phyloP scores from a whole-genome alignment of 2,888 invertebrate species.

The Idaea dimidiata region DNA sequence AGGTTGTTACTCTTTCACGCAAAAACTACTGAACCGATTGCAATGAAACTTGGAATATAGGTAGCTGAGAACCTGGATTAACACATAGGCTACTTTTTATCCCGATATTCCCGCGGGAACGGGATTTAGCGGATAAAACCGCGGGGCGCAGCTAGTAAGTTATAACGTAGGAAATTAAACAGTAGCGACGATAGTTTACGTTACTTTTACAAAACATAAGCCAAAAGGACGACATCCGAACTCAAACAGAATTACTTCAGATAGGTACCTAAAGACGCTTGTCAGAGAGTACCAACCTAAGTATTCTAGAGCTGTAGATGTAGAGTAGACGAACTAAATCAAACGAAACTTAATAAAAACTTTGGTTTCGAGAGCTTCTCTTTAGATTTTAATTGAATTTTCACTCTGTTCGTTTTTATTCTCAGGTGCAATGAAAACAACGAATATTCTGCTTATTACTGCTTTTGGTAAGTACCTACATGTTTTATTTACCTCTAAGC shows the following conservation, averaged over 20 bases:
- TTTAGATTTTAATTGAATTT: slow-evolving; percentile 1
- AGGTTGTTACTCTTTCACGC: too few relatives aligned
- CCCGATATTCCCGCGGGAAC: too few relatives aligned
- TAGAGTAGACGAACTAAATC: neutral
- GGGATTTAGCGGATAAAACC: too few relatives aligned
- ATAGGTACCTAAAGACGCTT: neutral
- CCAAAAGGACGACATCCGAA: neutral
- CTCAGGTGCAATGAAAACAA: slow-evolving; percentile 35
- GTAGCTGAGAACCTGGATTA: too few relatives aligned
- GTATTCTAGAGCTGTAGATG: neutral
- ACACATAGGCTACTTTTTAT: too few relatives aligned
- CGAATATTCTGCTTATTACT: slow-evolving; percentile 28
- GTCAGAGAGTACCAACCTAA: neutral
- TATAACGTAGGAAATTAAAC: neutral
- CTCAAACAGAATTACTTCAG: neutral
- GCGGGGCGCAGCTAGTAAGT: too few relatives aligned
- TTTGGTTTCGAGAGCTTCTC: slow-evolving; percentile 12
- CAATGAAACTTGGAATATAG: too few relatives aligned
- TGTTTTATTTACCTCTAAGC: too few relatives aligned
- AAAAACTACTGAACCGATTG: too few relatives aligned
- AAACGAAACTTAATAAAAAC: slow-evolving; percentile 7
- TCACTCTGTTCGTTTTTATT: slow-evolving; percentile 20
- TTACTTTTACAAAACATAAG: neutral
- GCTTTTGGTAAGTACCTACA: slow-evolving; percentile 35
- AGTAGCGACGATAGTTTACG: neutral